Evolutionary conservation across 2,888 invertebrate genomes (phyloP).

Genomic region (Noctua pronuba): DNA sequence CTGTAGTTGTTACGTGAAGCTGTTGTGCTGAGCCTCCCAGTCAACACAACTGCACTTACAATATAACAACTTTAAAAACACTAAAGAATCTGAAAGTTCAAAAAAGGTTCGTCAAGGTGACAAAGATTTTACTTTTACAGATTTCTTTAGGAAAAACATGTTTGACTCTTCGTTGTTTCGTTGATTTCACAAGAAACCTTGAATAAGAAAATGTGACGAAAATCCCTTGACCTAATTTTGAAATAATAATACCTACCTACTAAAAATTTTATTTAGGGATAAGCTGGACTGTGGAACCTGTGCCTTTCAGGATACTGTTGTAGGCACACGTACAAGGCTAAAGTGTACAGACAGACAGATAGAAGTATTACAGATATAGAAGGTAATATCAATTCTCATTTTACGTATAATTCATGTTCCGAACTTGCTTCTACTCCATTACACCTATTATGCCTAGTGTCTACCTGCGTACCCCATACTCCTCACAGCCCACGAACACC

Average conservation of each 20-base stretch:
- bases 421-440: background rate
- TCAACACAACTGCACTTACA: conserved; percentile 17
- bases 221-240: conserved; percentile 15
- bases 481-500: background rate
- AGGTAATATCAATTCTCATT: background rate
- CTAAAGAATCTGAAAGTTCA: conserved; percentile 6
- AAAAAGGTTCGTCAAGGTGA: conserved; percentile 11
- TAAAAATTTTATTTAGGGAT: background rate
- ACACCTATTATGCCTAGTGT: background rate
- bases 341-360: background rate
- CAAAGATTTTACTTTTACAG: conserved; percentile 10
- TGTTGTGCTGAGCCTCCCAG: conserved; percentile 42
- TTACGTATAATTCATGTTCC: background rate
- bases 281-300: background rate
- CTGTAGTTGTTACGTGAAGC: conserved; percentile 69
- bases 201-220: conserved; percentile 18
- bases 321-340: background rate
- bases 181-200: conserved; percentile 12
- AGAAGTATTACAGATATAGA: background rate
- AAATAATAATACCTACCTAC: conserved; percentile 1
- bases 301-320: conserved; percentile 1
- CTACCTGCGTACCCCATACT: background rate
- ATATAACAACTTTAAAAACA: conserved; percentile 5
- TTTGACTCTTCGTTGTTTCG: background rate
- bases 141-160: background rate